These are phyloP conservation scores for Leptonema lineaticorne DNA, from an alignment of 1,140 invertebrate species.

Conservation along the genomic window DNA sequence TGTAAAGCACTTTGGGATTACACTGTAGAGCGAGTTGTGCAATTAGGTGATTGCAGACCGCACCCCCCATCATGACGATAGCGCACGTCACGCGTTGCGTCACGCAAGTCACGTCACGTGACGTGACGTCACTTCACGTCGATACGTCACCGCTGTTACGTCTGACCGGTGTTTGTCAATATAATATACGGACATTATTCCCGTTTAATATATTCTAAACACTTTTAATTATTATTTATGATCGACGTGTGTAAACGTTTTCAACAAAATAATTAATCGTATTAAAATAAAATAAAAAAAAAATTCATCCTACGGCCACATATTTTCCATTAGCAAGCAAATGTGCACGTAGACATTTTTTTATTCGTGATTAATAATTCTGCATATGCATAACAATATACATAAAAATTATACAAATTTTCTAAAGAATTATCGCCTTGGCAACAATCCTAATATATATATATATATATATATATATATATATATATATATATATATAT, in stretches of 20 bases:
- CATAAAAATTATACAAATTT: too few species aligned
- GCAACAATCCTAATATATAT: too few species aligned
- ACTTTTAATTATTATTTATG: not conserved
- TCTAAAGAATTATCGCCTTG: too few species aligned
- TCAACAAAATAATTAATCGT: too few species aligned
- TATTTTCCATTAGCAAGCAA: too few species aligned
- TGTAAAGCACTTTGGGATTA: not conserved
- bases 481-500: not conserved
- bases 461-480: not conserved
- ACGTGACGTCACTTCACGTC: not conserved
- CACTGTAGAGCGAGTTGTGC: conserved; percentile 2
- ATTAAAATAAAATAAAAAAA: too few species aligned
- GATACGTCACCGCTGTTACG: not conserved
- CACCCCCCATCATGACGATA: conserved; percentile 13
- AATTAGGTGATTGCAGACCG: conserved; percentile 15
- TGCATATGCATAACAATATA: too few species aligned
- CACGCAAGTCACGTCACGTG: conserved; percentile 2
- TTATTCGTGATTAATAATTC: too few species aligned
- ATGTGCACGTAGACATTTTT: too few species aligned
- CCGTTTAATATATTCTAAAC: not conserved
- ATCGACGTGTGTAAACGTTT: too few species aligned
- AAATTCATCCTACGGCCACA: too few species aligned
- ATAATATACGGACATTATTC: too few species aligned
- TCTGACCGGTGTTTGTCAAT: not conserved
- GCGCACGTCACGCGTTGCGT: conserved; percentile 2